Base-by-base conservation (phyloP, 2,797 vertebrate genomes). In the Pygocentrus nattereri region DNA sequence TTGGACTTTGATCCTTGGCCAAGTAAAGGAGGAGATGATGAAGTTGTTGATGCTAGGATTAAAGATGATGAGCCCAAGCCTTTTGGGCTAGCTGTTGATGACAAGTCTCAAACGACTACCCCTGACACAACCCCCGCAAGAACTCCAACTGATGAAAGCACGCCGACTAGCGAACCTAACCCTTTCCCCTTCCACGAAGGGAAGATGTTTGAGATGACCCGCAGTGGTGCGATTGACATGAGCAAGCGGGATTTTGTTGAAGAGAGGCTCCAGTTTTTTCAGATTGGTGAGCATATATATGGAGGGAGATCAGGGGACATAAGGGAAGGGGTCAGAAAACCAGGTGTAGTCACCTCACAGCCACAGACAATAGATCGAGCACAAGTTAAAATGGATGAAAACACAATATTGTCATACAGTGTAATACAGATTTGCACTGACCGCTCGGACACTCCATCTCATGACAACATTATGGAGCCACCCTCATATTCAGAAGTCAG, bases 171-270 rank as follows among this genome's bases (percentile, higher is more conserved):
- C 89, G 98, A 99, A 95, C 98, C 97, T 93, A 99, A 99, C 91
- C 98, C 98, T 91, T 99, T 99, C 94, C 98, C 98, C 94, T 99
- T 99, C 97, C 98, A 99, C 91, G 98, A 99, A 97, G 98, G 98
- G 94, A 99, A 99, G 98, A 99, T 99, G 98, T 99, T 99, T 98
- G 98, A 99, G 97, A 99, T 99, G 98, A 99, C 98, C 92, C 98
- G 98, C 96, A 99, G 98, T 98, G 98, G 98, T 94, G 98, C 98
- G 92, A 99, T 99, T 99, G 98, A 99, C 97, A 99, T 99, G 98
- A 99, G 98, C 98, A 99, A 99, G 97, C 97, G 98, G 96, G 98
- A 99, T 97, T 98, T 98, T 98, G 97, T 99, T 96, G 98, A 99
- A 95, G 98, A 99, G 94, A 99, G 98, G 95, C 98, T 99, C 90